Evolutionary conservation across 2,797 vertebrate genomes (phyloP).

Genomic region (Malacoctenus gilli): DNA sequence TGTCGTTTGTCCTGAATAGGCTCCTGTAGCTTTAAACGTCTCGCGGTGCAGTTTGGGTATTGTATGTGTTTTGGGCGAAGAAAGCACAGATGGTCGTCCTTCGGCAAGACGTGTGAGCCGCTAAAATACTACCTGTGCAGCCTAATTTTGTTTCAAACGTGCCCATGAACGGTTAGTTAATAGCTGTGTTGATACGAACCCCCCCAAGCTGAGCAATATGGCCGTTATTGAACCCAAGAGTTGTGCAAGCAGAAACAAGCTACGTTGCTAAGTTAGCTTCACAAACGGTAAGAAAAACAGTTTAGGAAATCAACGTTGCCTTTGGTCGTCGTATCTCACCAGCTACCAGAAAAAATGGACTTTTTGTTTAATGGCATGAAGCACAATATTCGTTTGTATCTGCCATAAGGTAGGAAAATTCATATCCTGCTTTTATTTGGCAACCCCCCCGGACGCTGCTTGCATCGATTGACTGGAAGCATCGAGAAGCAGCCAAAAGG

Average conservation of each 20-base stretch:
- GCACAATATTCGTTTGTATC: background rate
- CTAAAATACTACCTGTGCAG: constrained; percentile 2
- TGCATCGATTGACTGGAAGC: no score
- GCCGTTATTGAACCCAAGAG: background rate
- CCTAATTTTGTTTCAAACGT: no score
- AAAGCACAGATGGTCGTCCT: constrained; percentile 33
- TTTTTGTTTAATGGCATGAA: background rate
- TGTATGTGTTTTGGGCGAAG: constrained; percentile 58
- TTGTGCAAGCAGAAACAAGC: constrained; percentile 28
- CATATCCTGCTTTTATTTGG: constrained; percentile 17
- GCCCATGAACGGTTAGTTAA: background rate
- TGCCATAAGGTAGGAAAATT: background rate
- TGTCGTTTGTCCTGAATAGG: no score
- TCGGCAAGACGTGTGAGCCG: background rate
- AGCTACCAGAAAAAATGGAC: background rate
- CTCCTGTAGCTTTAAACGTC: no score
- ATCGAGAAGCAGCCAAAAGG: no score
- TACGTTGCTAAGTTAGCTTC: constrained; percentile 67
- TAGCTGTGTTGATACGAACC: background rate
- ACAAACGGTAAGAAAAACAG: constrained; percentile 9
- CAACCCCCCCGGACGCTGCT: constrained; percentile 24
- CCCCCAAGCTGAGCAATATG: background rate
- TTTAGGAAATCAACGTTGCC: background rate
- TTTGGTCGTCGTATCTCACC: background rate
- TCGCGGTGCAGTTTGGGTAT: no score